Evolutionary conservation across 1,140 invertebrate species (phyloP), one percentile per base, ranked within the genome.

Genomic region (Eubasilissa regina): DNA sequence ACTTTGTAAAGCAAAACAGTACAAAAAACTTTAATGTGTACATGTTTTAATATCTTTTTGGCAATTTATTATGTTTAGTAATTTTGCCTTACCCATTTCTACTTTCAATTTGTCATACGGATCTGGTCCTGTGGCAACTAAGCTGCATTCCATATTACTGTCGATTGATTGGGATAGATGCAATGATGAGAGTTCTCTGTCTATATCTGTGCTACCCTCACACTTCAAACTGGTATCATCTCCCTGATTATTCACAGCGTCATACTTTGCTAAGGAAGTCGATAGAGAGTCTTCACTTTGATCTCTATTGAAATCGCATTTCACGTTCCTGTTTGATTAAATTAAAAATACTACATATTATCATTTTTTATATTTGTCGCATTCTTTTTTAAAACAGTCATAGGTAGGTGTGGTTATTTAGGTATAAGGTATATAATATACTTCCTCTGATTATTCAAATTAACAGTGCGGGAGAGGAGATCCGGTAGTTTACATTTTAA

Each of bases 41-140:
- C n/a, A n/a, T n/a, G n/a, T n/a, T n/a, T n/a, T n/a, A n/a, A n/a
- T n/a, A n/a, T n/a, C n/a, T n/a, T n/a, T n/a, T n/a, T n/a, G n/a
- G n/a, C n/a, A n/a, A n/a, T 6, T 35, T 62, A 25, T 62, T 9
- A 62, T 44, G 51, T 55, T 73, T 25, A 55, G 25, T 25, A 48
- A n/a, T 8, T 13, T 35, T 7, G 3, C 15, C 85, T 87, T 79
- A 90, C 90, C 89, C 78, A 85, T 85, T 86, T 86, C 89, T 70
- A 88, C 88, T 81, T 89, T 87, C 4, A 90, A 85, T 85, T 91
- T 91, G 15, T 91, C 90, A 45, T 88, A 91, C 17, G 89, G 90
- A 83, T 91, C 90, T 0, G 87, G 88, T 13, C 89, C 90, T 44
- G 86, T 89, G 1, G 90, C 88, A 77, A 83, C 80, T 48, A 83